These are phyloP conservation scores for Neotoxoptera formosana DNA, from an alignment of 1,140 invertebrate species.

Conservation along the genomic window DNA sequence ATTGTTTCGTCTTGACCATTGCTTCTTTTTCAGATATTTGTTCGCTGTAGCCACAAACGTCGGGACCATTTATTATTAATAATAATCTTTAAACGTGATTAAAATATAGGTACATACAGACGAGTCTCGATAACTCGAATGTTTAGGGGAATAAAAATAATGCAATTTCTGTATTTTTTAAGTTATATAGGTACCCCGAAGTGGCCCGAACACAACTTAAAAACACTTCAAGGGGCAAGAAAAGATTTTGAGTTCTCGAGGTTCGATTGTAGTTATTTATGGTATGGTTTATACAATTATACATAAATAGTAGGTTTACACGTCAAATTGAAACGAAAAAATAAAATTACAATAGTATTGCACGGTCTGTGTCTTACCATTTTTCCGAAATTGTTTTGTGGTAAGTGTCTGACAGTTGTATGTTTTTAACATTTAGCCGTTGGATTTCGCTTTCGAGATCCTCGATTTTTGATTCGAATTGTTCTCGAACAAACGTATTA, in stretches of 20 bases:
- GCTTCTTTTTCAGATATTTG: not conserved
- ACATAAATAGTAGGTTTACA: not conserved
- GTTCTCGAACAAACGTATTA: not conserved
- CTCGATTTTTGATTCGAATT: not conserved
- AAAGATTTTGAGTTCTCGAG: no score
- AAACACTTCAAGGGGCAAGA: no score
- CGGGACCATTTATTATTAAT: not conserved
- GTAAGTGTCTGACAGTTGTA: not conserved
- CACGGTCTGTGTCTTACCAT: not conserved
- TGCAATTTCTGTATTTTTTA: no score
- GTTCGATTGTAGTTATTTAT: not conserved
- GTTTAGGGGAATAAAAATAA: no score
- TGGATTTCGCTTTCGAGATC: not conserved
- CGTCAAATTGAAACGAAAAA: not conserved
- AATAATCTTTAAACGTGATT: not conserved
- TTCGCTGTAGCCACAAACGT: not conserved
- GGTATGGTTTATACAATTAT: not conserved
- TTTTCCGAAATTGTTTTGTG: not conserved
- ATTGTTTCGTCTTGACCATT: not conserved
- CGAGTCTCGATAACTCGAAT: not conserved
- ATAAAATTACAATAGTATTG: not conserved
- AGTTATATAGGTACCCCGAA: no score
- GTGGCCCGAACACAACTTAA: no score
- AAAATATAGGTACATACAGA: not conserved
- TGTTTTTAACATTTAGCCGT: not conserved